phyloP scores from a whole-genome alignment of 2,797 vertebrate species.

The Propithecus deckenii region DNA sequence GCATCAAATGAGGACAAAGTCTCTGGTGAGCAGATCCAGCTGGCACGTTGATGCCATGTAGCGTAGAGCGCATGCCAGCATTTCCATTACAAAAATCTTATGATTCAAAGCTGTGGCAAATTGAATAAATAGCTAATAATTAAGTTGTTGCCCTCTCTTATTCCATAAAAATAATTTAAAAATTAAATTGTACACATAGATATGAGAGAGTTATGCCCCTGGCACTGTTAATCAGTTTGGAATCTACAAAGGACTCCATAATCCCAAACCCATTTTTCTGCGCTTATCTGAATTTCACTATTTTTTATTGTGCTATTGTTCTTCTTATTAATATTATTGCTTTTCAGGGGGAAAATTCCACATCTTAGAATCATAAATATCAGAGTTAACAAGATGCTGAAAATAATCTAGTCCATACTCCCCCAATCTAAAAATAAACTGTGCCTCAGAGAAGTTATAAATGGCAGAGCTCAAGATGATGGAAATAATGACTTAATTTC shows the following conservation, averaged over 20 bases:
- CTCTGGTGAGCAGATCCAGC: constrained; percentile 23
- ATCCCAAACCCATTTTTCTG: background rate
- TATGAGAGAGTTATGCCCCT: background rate
- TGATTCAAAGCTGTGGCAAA: background rate
- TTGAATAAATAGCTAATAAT: constrained; percentile 25
- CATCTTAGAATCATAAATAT: constrained; percentile 36
- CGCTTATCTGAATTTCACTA: background rate
- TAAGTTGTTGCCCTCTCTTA: background rate
- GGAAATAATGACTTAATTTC: constrained; percentile 30
- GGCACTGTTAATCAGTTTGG: background rate
- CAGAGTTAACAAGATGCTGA: background rate
- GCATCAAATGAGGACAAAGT: background rate
- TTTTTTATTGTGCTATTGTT: background rate
- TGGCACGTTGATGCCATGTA: fast-evolving
- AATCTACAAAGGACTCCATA: background rate
- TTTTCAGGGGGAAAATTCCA: background rate
- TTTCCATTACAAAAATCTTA: background rate
- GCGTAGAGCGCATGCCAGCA: background rate
- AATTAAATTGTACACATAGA: background rate
- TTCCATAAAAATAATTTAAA: constrained; percentile 36
- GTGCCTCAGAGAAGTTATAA: constrained; percentile 21
- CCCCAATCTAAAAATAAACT: constrained; percentile 18
- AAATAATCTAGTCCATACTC: background rate
- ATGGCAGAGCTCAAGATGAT: background rate
- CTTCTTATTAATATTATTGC: background rate